Conservation (phyloP, 2,113 vertebrate genomes). For the Actenoides lindsayi region DNA sequence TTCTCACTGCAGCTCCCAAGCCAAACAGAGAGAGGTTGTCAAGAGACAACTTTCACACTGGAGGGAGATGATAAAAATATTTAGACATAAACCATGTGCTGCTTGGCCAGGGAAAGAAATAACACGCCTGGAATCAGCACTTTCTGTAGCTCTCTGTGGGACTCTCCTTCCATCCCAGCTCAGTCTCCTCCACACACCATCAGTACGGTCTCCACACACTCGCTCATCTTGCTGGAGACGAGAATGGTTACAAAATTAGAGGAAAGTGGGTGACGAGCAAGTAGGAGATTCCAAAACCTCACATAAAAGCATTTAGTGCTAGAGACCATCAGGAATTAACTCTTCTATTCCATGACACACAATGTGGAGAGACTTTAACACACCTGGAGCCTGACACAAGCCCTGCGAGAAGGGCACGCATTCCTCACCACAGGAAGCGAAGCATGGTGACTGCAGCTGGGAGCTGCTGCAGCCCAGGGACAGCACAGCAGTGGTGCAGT, state of each 20-base stretch:
- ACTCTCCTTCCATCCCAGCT: background rate
- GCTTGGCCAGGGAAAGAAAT: background rate
- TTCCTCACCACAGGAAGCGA: rapidly evolving
- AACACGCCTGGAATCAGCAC: background rate
- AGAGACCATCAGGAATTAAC: background rate
- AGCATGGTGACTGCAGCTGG: rapidly evolving
- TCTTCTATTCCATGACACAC: too few relatives aligned
- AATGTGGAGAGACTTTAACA: rapidly evolving
- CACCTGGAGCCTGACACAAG: background rate
- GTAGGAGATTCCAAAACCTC: background rate
- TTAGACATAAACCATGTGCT: conserved; percentile 33
- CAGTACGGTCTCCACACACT: background rate
- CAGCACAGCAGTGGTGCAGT: background rate
- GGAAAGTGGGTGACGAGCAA: background rate
- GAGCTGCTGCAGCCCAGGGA: background rate
- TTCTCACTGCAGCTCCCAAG: background rate
- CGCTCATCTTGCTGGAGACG: background rate
- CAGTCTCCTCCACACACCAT: background rate
- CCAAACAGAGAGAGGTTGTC: background rate
- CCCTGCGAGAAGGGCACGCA: background rate
- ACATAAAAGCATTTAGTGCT: background rate
- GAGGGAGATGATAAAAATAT: background rate
- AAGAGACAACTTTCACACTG: background rate
- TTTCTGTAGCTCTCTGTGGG: background rate
- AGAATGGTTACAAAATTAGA: background rate